phyloP scores from a whole-genome alignment of 2,888 invertebrate species.

The Neoscelio sp. region DNA sequence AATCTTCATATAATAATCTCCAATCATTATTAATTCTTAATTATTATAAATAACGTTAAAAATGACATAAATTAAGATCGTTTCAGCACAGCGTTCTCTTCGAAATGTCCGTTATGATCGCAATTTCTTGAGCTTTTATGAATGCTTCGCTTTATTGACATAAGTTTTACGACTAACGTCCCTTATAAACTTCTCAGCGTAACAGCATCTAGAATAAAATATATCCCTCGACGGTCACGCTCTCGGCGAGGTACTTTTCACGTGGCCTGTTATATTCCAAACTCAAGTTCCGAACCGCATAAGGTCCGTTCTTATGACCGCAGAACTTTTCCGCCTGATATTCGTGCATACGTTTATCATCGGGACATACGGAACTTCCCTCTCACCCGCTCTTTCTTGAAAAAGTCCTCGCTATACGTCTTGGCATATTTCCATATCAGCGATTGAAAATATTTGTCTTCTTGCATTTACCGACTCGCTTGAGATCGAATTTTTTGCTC shows the following conservation, averaged over 20 bases:
- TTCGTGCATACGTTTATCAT: conserved; percentile 67
- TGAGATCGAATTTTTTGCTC: conserved; percentile 43
- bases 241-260: conserved; percentile 60
- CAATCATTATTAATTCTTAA: conserved; percentile 14
- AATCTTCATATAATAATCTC: neutral
- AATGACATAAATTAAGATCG: conserved; percentile 26
- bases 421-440: conserved; percentile 71
- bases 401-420: conserved; percentile 59
- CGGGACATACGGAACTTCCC: conserved; percentile 48
- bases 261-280: conserved; percentile 54
- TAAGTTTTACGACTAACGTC: conserved; percentile 65
- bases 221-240: conserved; percentile 58
- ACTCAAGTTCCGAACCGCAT: conserved; percentile 59
- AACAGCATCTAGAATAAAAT: conserved; percentile 60
- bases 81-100: neutral
- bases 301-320: conserved; percentile 67
- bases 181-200: conserved; percentile 61
- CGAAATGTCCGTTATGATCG: conserved; percentile 32
- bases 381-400: conserved; percentile 20
- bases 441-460: conserved; percentile 71
- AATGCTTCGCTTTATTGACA: conserved; percentile 63
- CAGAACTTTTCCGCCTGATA: conserved; percentile 65
- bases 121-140: conserved; percentile 46
- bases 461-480: conserved; percentile 47
- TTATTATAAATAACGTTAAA: conserved; percentile 7